Evolutionary conservation across 2,113 vertebrate species (phyloP).

Genomic region (Tetrao urogallus): DNA sequence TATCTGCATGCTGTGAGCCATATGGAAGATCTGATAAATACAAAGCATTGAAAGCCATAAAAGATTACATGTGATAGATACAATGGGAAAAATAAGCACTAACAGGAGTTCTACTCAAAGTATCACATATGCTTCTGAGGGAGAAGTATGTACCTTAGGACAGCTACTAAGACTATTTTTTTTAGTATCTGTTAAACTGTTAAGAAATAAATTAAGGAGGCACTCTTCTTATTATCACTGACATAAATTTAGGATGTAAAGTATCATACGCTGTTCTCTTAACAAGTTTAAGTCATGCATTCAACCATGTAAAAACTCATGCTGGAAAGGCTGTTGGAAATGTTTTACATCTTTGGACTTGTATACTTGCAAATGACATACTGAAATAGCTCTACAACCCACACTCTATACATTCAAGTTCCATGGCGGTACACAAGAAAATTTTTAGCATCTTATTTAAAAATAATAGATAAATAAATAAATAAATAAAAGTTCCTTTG

Average conservation of each 20-base stretch:
- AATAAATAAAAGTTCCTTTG: background rate
- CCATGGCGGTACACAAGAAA: slow-evolving; percentile 24
- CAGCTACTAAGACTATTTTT: background rate
- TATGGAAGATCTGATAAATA: background rate
- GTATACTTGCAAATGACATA: background rate
- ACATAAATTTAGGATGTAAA: background rate
- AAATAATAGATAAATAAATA: background rate
- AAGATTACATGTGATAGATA: background rate
- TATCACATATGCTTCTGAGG: background rate
- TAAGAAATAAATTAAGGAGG: background rate
- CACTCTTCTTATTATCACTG: background rate
- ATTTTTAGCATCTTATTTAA: background rate
- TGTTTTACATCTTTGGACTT: slow-evolving; percentile 16
- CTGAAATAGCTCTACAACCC: background rate
- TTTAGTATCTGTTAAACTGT: background rate
- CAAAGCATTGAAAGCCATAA: background rate
- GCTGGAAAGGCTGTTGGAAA: background rate
- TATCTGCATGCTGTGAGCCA: background rate
- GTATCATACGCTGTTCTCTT: background rate
- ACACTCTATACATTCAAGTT: slow-evolving; percentile 10
- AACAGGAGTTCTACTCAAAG: background rate
- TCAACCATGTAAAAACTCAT: slow-evolving; percentile 8
- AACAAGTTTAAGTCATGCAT: background rate
- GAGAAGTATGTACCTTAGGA: background rate
- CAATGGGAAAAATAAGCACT: background rate